Evolutionary conservation across 2,113 vertebrate genomes (phyloP), one percentile per base, ranked within the genome.

Genomic region (Henicopernis longicauda): DNA sequence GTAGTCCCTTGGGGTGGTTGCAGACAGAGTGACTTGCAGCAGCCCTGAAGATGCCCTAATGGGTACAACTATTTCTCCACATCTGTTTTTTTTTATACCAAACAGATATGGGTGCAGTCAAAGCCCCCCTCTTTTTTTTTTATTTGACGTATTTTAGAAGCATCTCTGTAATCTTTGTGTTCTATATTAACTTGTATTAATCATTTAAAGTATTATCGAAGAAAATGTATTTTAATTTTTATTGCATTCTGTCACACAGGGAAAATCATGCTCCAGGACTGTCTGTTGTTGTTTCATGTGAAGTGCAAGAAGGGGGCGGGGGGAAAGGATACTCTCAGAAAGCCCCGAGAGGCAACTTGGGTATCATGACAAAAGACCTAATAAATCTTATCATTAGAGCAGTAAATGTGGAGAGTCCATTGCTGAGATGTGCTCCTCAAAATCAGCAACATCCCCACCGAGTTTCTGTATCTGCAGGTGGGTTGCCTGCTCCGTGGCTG

Each of bases 401-500:
- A 73, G 71, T 15, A 93, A 34, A 80, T 44, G 25, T 73, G 44
- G 34, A 58, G 22, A 72, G 40, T n/a, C 26, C n/a, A 18, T 72
- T 45, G 32, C 29, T 58, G 54, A 40, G 31, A 45, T 25, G 8
- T 82, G 25, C 29, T 67, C 36, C 42, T n/a, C 11, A 61, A 86
- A 89, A 55, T 57, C 32, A 66, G n/a, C 40, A 44, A 55, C 0
- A 0, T 66, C 21, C 6, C 36, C 16, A 10, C 21, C 58, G 42
- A 57, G 31, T 42, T 74, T 69, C 40, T 45, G 10, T 70, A n/a
- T 38, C 19, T 78, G 32, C 54, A 67, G 23, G 21, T 61, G 14
- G 27, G 45, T 73, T 25, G 16, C n/a, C n/a, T 70, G 44, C 31
- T 69, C 40, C 0, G 0, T 47, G 19, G 31, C 62, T 1, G 3